These are phyloP conservation scores for Spialia ferax DNA, from an alignment of 2,888 invertebrate genomes.

Conservation along the genomic window DNA sequence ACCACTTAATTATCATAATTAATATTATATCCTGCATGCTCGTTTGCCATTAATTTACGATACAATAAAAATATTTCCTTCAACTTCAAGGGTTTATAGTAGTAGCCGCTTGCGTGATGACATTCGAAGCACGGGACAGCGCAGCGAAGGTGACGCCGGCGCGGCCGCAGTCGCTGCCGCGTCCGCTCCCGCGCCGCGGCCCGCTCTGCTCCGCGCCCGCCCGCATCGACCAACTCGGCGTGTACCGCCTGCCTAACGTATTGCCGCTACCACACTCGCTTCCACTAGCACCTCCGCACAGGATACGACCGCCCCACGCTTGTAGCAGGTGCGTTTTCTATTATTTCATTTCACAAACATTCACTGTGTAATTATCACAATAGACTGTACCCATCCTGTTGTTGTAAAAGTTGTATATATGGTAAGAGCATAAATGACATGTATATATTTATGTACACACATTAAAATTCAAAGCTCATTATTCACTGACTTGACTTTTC, in stretches of 20 bases:
- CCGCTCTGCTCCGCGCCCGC: constrained; percentile 78
- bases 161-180: constrained; percentile 82
- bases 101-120: constrained; percentile 99
- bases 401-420: background rate
- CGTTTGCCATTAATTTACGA: no score
- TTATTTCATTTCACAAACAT: background rate
- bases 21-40: background rate
- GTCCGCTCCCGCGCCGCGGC: constrained; percentile 81
- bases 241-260: constrained; percentile 88
- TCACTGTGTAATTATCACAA: background rate
- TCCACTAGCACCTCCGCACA: constrained; percentile 76
- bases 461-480: background rate
- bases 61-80: background rate
- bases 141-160: constrained; percentile 96
- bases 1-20: background rate
- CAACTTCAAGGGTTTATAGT: constrained; percentile 93
- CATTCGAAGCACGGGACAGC: constrained; percentile 98
- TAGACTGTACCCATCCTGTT: background rate
- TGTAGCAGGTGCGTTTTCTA: constrained; percentile 63
- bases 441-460: background rate
- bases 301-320: constrained; percentile 70
- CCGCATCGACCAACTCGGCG: constrained; percentile 89
- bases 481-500: background rate
- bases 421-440: background rate
- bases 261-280: constrained; percentile 77